Evolutionary conservation across 1,140 invertebrate species (phyloP).

Genomic region (Zaprionus africanus): DNA sequence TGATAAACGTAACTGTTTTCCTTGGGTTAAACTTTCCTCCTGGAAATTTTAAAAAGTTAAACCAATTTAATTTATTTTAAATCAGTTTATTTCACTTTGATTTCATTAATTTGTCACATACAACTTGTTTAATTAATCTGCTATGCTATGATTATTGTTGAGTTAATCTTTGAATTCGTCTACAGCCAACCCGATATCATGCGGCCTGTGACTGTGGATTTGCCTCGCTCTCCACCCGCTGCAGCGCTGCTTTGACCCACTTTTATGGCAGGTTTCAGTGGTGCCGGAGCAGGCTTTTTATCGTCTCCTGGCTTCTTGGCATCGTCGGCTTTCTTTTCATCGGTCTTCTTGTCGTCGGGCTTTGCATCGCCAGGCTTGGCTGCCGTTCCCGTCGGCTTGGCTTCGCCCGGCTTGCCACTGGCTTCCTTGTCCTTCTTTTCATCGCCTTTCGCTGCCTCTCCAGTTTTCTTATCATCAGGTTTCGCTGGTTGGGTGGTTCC

Average conservation of each 20-base stretch:
- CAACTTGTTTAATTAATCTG: constrained; percentile 14
- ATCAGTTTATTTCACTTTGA: constrained; percentile 4
- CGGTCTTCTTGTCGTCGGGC: constrained; percentile 31
- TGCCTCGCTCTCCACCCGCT: constrained; percentile 80
- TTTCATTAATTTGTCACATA: constrained; percentile 36
- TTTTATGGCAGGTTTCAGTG: constrained; percentile 75
- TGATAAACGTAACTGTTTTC: too few species aligned
- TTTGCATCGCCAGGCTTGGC: constrained; percentile 52
- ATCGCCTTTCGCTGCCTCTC: constrained; percentile 52
- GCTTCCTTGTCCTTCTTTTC: constrained; percentile 51
- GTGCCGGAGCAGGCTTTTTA: constrained; percentile 59
- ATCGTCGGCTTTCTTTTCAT: constrained; percentile 50
- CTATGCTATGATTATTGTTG: constrained; percentile 10
- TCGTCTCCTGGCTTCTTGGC: constrained; percentile 56
- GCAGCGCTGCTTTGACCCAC: constrained; percentile 81
- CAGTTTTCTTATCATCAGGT: constrained; percentile 70
- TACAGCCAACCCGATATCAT: constrained; percentile 83
- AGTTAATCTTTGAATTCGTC: not conserved
- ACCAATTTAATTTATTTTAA: not conserved
- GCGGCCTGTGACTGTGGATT: constrained; percentile 81
- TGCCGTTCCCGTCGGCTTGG: constrained; percentile 14
- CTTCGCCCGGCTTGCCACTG: constrained; percentile 45
- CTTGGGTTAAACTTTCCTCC: not conserved
- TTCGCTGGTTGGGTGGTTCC: constrained; percentile 49
- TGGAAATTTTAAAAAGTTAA: too few species aligned